These are phyloP conservation scores for Cuniculus paca DNA, from an alignment of 2,797 vertebrate species.

Conservation along the genomic window DNA sequence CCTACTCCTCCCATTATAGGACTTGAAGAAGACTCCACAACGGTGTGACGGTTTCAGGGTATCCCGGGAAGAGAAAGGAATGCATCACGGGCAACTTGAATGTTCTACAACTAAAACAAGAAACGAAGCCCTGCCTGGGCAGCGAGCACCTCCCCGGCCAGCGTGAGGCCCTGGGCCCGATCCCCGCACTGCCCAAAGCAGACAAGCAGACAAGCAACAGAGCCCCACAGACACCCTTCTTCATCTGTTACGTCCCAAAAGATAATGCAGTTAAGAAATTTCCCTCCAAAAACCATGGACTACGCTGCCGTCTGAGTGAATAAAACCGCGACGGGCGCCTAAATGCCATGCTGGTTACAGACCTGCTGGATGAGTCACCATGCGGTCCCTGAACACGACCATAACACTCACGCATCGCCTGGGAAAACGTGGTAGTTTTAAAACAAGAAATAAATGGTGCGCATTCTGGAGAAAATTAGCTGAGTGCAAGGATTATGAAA, in stretches of 20 bases:
- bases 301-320: background rate
- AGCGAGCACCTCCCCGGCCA: background rate
- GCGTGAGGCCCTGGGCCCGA: background rate
- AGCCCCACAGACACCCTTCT: background rate
- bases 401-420: background rate
- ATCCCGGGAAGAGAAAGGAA: background rate
- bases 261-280: background rate
- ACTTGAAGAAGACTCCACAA: background rate
- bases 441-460: background rate
- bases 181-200: background rate
- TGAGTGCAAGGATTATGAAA: no score
- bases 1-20: background rate
- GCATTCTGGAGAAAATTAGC: background rate
- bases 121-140: background rate
- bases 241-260: background rate
- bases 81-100: background rate
- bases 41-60: background rate
- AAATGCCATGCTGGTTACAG: rapidly evolving
- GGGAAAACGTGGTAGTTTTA: background rate
- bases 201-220: background rate
- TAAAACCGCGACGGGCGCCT: background rate
- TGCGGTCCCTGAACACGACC: background rate
- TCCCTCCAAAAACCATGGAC: background rate
- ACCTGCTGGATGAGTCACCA: background rate
- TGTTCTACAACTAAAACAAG: background rate